These are phyloP conservation scores for Papilio helenus DNA, from an alignment of 1,140 invertebrate species.

Conservation along the genomic window DNA sequence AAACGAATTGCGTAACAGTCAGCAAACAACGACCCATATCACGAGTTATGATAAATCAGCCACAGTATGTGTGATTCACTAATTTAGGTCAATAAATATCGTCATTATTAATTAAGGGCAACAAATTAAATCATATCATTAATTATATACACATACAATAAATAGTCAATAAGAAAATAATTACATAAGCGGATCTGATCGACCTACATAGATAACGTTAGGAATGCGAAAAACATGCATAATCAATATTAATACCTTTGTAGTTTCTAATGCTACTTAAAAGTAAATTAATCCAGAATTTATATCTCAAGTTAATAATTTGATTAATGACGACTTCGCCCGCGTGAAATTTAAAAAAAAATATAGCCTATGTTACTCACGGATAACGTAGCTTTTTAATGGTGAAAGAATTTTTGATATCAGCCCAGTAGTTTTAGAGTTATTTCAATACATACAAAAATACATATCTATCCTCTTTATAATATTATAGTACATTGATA, in stretches of 20 bases:
- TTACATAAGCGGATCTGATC: constrained; percentile 19
- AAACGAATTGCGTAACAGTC: background rate
- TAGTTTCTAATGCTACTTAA: too few species aligned
- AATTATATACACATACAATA: constrained; percentile 21
- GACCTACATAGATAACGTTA: constrained; percentile 13
- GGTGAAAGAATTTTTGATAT: too few species aligned
- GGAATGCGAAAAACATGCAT: constrained; percentile 11
- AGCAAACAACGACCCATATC: constrained; percentile 41
- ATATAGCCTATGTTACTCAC: too few species aligned
- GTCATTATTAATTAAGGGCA: constrained; percentile 34
- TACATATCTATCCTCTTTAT: too few species aligned
- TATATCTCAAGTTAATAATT: too few species aligned
- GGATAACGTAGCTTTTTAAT: too few species aligned
- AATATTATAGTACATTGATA: too few species aligned
- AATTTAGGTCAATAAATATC: constrained; percentile 41
- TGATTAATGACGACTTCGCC: too few species aligned
- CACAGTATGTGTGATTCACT: constrained; percentile 20
- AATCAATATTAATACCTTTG: background rate
- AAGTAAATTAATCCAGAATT: too few species aligned
- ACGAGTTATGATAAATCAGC: constrained; percentile 38
- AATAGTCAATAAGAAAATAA: constrained; percentile 2
- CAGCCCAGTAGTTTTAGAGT: too few species aligned
- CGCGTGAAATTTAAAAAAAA: too few species aligned
- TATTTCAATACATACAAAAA: too few species aligned
- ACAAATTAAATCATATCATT: constrained; percentile 43